phyloP scores from a whole-genome alignment of 2,888 invertebrate species.

The Heliconius ethilla region DNA sequence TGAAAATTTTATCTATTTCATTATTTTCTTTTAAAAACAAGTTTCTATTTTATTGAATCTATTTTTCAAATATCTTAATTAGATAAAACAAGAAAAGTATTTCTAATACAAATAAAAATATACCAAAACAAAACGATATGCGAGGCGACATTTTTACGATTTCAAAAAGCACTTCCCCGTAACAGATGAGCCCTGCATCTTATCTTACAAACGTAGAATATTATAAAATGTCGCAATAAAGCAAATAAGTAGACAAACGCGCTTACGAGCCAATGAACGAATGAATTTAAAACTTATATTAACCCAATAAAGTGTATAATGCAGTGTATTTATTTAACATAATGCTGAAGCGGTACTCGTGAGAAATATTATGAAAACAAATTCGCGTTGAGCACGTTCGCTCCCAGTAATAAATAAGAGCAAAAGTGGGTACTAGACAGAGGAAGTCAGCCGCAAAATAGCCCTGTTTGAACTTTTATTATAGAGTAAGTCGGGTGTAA shows the following conservation, averaged over 20 bases:
- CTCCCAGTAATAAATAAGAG: slow-evolving; percentile 79
- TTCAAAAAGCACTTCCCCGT: slow-evolving; percentile 63
- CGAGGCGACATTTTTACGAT: slow-evolving; percentile 37
- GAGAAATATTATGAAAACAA: slow-evolving; percentile 82
- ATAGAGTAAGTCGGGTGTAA: slow-evolving; percentile 53
- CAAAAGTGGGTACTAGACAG: slow-evolving; percentile 61
- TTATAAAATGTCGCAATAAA: slow-evolving; percentile 80
- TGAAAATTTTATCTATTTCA: not conserved
- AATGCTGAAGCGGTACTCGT: slow-evolving; percentile 62
- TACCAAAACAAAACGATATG: slow-evolving; percentile 20
- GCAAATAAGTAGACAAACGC: slow-evolving; percentile 78
- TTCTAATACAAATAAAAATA: not conserved
- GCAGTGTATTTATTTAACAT: slow-evolving; percentile 53
- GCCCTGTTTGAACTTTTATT: slow-evolving; percentile 72
- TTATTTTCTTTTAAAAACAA: not conserved
- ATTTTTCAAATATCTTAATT: not conserved
- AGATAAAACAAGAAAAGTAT: not conserved
- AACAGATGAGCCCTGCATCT: slow-evolving; percentile 71
- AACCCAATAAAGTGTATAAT: slow-evolving; percentile 53
- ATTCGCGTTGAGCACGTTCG: slow-evolving; percentile 80
- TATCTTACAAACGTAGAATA: slow-evolving; percentile 75
- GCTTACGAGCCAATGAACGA: slow-evolving; percentile 53
- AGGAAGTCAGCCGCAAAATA: slow-evolving; percentile 66
- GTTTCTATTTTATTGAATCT: too few species aligned
- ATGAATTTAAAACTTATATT: slow-evolving; percentile 54